phyloP scores from a whole-genome alignment of 2,888 invertebrate genomes.

The Nephrotoma flavescens region DNA sequence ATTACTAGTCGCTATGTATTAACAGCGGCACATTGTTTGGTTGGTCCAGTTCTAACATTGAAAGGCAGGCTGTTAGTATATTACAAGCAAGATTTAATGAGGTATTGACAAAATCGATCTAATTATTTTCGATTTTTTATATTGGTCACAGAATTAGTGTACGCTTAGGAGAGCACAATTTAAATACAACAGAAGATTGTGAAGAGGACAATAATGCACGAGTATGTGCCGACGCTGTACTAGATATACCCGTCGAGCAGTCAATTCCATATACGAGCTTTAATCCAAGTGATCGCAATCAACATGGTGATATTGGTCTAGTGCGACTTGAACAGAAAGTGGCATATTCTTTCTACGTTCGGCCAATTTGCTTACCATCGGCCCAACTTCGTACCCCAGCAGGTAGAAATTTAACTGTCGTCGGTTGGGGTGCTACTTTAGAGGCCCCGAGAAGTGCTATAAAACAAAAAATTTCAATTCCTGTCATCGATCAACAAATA shows the following conservation, averaged over 20 bases:
- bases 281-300: constrained; percentile 37
- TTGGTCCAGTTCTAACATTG: constrained; percentile 33
- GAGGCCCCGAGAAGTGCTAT: constrained; percentile 32
- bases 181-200: constrained; percentile 17
- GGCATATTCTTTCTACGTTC: constrained; percentile 37
- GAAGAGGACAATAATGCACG: constrained; percentile 38
- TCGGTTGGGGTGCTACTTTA: constrained; percentile 49
- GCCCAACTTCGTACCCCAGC: constrained; percentile 17
- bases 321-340: constrained; percentile 43
- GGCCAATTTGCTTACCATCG: constrained; percentile 45
- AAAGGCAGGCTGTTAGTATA: constrained; percentile 38
- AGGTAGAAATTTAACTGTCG: constrained; percentile 33
- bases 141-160: not conserved
- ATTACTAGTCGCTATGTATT: constrained; percentile 38
- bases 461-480: constrained; percentile 38
- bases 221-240: constrained; percentile 35
- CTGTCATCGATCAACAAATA: constrained; percentile 31
- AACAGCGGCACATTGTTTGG: constrained; percentile 47
- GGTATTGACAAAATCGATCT: not conserved
- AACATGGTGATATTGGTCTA: constrained; percentile 56
- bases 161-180: constrained; percentile 10
- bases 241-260: constrained; percentile 46
- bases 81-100: not conserved
- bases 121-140: not conserved
- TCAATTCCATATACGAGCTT: constrained; percentile 50